Base-by-base conservation (phyloP, 1,140 invertebrate species). In the Bicyclus anynana region DNA sequence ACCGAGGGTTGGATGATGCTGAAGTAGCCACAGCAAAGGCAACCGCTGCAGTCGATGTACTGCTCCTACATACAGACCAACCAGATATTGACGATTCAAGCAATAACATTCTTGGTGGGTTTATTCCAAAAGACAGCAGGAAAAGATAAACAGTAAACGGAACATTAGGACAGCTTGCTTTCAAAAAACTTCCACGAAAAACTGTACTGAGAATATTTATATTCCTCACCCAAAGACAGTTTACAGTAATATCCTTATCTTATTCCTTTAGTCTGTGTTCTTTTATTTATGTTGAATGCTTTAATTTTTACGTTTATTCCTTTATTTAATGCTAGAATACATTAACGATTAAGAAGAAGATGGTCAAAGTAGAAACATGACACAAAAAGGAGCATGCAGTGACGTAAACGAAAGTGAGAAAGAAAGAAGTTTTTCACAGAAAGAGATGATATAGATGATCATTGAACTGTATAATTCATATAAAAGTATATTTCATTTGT, bases 11-110 rank as follows among this genome's bases (percentile, higher is more conserved):
- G 48, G 94, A 95, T 0, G 94, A 95, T 0, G 94, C 97, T 5
- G 96, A 97, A 0, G 96, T 97, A 0, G 96, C 97, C 7, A 96
- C 96, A 5, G 97, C 97, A 89, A 98, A 98, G 1, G 97, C 97
- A 13, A 94, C 93, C 10, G 96, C 95, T 12, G 97, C 96, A 17
- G 94, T 95, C 0, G 96, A 96, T 9, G 95, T 97, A 80, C 96
- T 97, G 72, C 95, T 97, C 90, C 96, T 97, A 82, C 51, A 81
- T 76, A 65, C 68, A 13, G 13, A 7, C 48, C 33, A 52, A 48
- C 42, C 14, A 21, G 9, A 60, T 44, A 59, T 38, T 35, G 5
- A 35, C 14, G n/a, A 42, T 16, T 5, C 13, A 18, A 29, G 16
- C 13, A 18, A 29, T 27, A 12, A n/a, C 16, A 17, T 6, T 9